phyloP scores from a whole-genome alignment of 2,888 invertebrate species.

The Drosophila crucigera region DNA sequence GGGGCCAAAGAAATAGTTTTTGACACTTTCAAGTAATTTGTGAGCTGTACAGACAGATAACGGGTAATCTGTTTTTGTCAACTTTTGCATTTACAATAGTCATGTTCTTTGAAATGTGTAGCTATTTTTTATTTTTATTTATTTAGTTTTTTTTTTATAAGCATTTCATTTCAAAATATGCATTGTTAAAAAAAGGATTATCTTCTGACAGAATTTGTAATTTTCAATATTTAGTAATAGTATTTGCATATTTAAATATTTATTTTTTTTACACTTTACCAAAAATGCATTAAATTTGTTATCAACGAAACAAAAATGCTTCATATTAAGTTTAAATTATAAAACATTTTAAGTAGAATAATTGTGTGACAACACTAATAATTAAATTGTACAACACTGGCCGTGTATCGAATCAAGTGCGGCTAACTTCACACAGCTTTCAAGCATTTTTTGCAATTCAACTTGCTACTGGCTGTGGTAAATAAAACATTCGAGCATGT shows the following conservation, averaged over 20 bases:
- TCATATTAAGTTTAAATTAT: neutral
- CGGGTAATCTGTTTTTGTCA: slow-evolving; percentile 40
- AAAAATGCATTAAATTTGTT: neutral
- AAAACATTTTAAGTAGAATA: neutral
- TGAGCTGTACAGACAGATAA: slow-evolving; percentile 24
- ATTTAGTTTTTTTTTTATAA: neutral
- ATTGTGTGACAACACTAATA: neutral
- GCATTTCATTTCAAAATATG: neutral
- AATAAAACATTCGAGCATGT: slow-evolving; percentile 29
- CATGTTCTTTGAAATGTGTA: slow-evolving; percentile 11
- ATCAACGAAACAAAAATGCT: neutral
- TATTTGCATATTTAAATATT: neutral
- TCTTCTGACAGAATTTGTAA: neutral
- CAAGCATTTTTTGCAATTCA: neutral
- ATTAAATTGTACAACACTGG: slow-evolving; percentile 26
- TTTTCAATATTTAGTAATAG: neutral
- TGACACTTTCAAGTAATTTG: slow-evolving; percentile 52
- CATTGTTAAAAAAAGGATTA: neutral
- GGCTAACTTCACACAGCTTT: slow-evolving; percentile 29
- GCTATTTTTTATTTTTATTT: neutral
- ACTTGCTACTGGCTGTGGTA: neutral
- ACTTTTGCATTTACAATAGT: slow-evolving; percentile 18
- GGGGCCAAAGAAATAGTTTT: slow-evolving; percentile 20
- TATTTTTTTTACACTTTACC: neutral
- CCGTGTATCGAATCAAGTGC: slow-evolving; percentile 8